Percentiles rank a stretch among this genome's conserved stretches.
phyloP scores from a whole-genome alignment of 2,113 vertebrate genomes.

The Triplophysa dalaica region DNA sequence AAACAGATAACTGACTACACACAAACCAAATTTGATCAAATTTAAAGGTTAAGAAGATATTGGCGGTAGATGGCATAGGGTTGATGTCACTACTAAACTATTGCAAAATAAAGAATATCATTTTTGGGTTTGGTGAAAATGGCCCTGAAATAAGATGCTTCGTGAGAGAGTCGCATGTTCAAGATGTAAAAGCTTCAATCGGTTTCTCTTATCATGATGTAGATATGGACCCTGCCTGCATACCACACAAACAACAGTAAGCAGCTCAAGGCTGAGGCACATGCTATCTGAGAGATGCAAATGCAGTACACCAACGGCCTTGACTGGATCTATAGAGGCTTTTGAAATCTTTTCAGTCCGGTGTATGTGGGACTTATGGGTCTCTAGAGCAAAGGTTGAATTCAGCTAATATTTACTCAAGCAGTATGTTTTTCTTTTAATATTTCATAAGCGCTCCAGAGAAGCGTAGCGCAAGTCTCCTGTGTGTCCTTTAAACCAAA shows the following conservation, averaged over 20 bases:
- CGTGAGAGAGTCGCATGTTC: too few relatives aligned
- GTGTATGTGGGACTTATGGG: background rate
- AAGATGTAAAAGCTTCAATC: background rate
- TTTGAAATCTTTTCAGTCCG: background rate
- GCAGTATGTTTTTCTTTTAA: background rate
- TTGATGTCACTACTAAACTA: too few relatives aligned
- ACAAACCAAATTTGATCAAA: too few relatives aligned
- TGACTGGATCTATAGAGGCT: background rate
- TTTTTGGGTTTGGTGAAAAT: too few relatives aligned
- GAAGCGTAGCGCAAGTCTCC: background rate
- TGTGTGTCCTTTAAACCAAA: background rate
- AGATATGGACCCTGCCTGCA: background rate
- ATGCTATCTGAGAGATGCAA: background rate
- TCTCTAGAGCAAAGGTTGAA: background rate
- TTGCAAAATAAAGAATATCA: too few relatives aligned
- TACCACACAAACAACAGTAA: constrained; percentile 22
- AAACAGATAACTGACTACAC: background rate
- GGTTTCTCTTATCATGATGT: constrained; percentile 5
- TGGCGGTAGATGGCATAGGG: too few relatives aligned
- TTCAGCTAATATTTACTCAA: constrained; percentile 26
- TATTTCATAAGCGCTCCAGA: constrained; percentile 3
- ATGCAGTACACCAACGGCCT: background rate
- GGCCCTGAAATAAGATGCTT: too few relatives aligned
- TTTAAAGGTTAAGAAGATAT: too few relatives aligned
- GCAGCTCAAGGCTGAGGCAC: background rate